Percentiles rank a stretch among this genome's conserved stretches.
phyloP scores from a whole-genome alignment of 2,113 vertebrate species.

The Sapayoa aenigma region DNA sequence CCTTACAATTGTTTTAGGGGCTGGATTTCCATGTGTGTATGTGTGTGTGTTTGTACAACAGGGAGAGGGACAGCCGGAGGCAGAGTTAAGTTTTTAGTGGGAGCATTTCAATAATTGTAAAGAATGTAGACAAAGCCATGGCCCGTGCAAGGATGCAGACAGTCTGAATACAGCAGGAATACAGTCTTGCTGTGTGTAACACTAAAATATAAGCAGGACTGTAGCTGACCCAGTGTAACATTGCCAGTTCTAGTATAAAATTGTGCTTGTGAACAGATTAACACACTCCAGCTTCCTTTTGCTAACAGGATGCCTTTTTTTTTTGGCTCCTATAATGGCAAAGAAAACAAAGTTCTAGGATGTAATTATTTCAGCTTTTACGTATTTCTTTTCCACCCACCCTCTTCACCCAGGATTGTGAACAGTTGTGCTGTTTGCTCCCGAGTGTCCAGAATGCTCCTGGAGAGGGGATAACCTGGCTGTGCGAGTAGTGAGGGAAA shows the following conservation, averaged over 20 bases:
- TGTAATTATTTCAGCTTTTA: neutral
- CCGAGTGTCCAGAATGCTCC: neutral
- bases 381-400: neutral
- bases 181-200: neutral
- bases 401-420: neutral
- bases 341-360: slow-evolving; percentile 19
- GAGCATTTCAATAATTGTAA: slow-evolving; percentile 46
- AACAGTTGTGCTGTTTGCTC: neutral
- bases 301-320: neutral
- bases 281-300: neutral
- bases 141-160: slow-evolving; percentile 18
- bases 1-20: slow-evolving; percentile 63
- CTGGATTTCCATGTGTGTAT: neutral
- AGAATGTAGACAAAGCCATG: slow-evolving; percentile 38
- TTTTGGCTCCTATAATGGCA: neutral
- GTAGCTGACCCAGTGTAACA: neutral
- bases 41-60: neutral
- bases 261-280: slow-evolving; percentile 20
- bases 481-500: neutral
- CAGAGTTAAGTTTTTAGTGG: slow-evolving; percentile 30
- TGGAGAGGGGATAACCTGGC: neutral
- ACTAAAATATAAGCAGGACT: slow-evolving; percentile 48
- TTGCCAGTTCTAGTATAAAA: slow-evolving; percentile 27
- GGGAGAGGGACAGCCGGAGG: neutral
- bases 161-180: neutral